Conservation (phyloP, 1,140 invertebrate genomes). For the Harpegnathos saltator region DNA sequence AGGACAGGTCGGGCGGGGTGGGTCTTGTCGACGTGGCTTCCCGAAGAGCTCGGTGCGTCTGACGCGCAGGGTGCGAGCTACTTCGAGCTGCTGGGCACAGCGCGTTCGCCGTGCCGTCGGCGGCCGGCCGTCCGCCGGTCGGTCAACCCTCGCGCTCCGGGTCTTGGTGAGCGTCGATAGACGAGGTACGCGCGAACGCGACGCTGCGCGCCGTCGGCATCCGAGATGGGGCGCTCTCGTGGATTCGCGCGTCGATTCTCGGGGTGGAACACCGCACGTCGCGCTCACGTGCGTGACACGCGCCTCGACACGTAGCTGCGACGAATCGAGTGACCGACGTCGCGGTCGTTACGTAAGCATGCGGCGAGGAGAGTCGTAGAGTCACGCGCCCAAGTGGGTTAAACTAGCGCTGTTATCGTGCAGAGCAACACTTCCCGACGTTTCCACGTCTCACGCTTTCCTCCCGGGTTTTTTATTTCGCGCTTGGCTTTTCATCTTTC, state of each 20-base stretch:
- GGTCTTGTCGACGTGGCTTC: neutral
- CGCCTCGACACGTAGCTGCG: neutral
- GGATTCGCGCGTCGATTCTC: neutral
- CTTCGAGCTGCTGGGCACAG: no score
- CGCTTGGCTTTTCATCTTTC: neutral
- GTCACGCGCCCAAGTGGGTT: constrained; percentile 38
- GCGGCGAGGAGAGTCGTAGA: constrained; percentile 33
- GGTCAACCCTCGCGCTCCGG: no score
- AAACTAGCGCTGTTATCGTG: constrained; percentile 34
- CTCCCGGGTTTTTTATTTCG: neutral
- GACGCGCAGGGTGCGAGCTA: neutral
- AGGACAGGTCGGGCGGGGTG: neutral
- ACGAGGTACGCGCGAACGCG: neutral
- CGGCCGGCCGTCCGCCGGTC: neutral
- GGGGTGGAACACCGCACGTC: neutral
- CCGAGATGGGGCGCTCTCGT: neutral
- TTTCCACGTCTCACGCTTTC: no score
- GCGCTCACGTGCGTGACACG: neutral
- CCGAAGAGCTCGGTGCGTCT: neutral
- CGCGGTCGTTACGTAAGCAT: constrained; percentile 55
- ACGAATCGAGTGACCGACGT: constrained; percentile 46
- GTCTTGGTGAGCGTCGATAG: neutral
- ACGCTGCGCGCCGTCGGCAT: neutral
- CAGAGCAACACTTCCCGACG: neutral
- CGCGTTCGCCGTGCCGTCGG: neutral